Evolutionary conservation across 2,888 invertebrate genomes (phyloP), one percentile per base, ranked within the genome.

Genomic region (Habrosyne pyritoides): DNA sequence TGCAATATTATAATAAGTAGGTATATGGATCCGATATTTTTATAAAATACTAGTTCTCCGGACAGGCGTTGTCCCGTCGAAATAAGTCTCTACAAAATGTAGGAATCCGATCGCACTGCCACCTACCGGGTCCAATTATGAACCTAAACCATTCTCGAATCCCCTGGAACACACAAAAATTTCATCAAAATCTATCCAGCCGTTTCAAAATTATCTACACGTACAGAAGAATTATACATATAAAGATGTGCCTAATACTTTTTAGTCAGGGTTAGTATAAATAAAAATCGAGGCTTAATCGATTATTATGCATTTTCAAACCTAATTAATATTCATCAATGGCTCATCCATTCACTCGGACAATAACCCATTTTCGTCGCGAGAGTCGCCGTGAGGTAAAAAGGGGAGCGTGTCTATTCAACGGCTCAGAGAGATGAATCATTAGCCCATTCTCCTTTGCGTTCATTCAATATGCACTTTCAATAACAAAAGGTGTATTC

Each of bases 401-500:
- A 18, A 18, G 42, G 18, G 42, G 42, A 42, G 2, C 14, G 18
- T 42, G 18, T 18, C 42, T 18, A 42, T 42, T 42, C 4, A 42
- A 42, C 8, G 6, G 18, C 42, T 18, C 4, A 8, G 6, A n/a
- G 18, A 42, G 14, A 42, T 42, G 42, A 42, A 42, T 42, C 42
- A 42, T 42, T 42, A 42, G 42, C 18, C 18, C 7, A n/a, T 42
- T 8, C 42, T 42, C 6, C 18, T 50, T 14, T 28, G 55, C 52
- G 49, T 52, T 51, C 53, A 63, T 70, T 72, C 60, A 66, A 42
- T 42, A 53, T 67, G 66, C 73, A 71, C 59, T 61, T 46, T 52
- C 47, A 64, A 65, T 63, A 57, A 69, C 62, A 69, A 73, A 65
- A 69, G 67, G 62, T 57, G 62, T 62, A 61, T 64, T 69, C 57